A percentile compares a stretch with the other conserved stretches of the same genome.
phyloP scores from a whole-genome alignment of 2,113 vertebrate genomes.

The Phalacrocorax carbo region DNA sequence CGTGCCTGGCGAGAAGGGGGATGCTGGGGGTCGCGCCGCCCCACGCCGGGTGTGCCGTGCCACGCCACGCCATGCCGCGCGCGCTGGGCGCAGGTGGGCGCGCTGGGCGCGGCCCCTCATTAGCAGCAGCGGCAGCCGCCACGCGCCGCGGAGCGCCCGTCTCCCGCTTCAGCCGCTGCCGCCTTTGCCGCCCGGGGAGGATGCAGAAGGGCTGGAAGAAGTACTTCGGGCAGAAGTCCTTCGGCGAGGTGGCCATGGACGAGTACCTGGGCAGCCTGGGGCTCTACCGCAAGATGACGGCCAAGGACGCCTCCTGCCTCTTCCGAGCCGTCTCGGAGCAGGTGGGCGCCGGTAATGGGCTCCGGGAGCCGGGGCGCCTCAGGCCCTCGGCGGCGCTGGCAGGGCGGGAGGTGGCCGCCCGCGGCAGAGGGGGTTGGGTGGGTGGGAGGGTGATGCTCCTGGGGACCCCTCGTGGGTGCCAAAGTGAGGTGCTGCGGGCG shows the following conservation, averaged over 20 bases:
- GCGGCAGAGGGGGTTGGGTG: neutral
- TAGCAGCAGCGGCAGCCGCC: conserved; percentile 19
- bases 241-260: conserved; percentile 88
- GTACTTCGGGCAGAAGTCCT: conserved; percentile 82
- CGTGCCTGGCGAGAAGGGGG: too few relatives aligned
- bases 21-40: too few relatives aligned
- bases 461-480: neutral
- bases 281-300: conserved; percentile 92
- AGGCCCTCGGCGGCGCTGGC: neutral
- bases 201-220: conserved; percentile 94
- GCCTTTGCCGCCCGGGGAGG: neutral
- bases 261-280: conserved; percentile 90
- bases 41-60: too few relatives aligned
- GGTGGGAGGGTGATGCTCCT: neutral
- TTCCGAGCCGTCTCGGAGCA: conserved; percentile 95
- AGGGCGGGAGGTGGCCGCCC: neutral
- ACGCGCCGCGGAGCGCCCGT: neutral
- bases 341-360: conserved; percentile 63
- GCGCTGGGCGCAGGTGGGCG: too few relatives aligned
- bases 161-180: too few relatives aligned
- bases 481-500: neutral
- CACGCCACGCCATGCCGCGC: too few relatives aligned
- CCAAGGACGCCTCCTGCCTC: conserved; percentile 92
- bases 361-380: neutral
- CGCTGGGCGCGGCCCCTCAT: neutral